These are phyloP conservation scores for Cheilosia urbana DNA, from an alignment of 2,888 invertebrate species.

Conservation along the genomic window DNA sequence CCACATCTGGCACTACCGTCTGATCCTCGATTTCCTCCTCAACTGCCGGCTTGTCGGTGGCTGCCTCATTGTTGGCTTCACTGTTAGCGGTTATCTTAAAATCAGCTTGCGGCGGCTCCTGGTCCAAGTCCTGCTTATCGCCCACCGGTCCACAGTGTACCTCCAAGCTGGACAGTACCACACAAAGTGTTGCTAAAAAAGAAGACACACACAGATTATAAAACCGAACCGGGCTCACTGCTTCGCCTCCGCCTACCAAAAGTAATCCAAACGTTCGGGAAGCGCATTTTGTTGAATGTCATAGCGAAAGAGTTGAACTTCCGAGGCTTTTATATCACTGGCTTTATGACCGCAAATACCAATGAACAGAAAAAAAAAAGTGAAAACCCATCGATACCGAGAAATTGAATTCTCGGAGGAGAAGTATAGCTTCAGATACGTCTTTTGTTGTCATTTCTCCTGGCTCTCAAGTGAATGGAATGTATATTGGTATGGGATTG, in stretches of 20 bases:
- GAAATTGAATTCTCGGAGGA: slow-evolving; percentile 73
- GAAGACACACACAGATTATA: slow-evolving; percentile 24
- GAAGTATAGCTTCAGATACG: slow-evolving; percentile 66
- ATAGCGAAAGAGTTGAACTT: slow-evolving; percentile 67
- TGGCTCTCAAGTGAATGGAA: slow-evolving; percentile 57
- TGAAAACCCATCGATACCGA: slow-evolving; percentile 74
- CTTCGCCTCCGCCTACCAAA: slow-evolving; percentile 57
- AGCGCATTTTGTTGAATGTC: slow-evolving; percentile 75
- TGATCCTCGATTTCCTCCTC: slow-evolving; percentile 46
- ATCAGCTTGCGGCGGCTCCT: background rate
- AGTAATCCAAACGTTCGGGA: slow-evolving; percentile 73
- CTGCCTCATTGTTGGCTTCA: slow-evolving; percentile 10
- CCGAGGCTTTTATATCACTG: slow-evolving; percentile 74
- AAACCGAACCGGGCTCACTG: background rate
- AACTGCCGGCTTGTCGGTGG: slow-evolving; percentile 36
- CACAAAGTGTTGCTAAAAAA: slow-evolving; percentile 57
- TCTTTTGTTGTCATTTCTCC: slow-evolving; percentile 59
- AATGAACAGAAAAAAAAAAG: slow-evolving; percentile 63
- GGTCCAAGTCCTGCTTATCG: slow-evolving; percentile 18
- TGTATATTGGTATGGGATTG: slow-evolving; percentile 46
- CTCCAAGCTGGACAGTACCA: slow-evolving; percentile 46
- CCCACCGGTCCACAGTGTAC: slow-evolving; percentile 50
- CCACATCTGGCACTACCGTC: slow-evolving; percentile 36
- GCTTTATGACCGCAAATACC: slow-evolving; percentile 60
- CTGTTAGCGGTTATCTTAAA: slow-evolving; percentile 1